Conservation (phyloP, 2,113 vertebrate species). For the Cyprinus carpio region DNA sequence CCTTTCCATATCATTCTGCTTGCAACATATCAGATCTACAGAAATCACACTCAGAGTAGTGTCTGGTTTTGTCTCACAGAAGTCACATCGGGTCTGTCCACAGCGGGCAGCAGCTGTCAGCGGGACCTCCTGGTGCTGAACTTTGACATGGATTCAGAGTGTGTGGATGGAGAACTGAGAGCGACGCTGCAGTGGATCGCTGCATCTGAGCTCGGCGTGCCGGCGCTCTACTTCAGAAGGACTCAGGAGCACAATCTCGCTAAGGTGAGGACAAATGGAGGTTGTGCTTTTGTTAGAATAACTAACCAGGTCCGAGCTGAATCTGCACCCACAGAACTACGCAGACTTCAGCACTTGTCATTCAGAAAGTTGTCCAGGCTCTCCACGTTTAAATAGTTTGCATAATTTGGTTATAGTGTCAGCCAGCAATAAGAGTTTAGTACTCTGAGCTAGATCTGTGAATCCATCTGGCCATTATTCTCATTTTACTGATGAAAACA, state of each 20-base stretch:
- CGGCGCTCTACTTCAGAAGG: constrained; percentile 88
- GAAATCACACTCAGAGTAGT: not conserved
- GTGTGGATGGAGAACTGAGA: constrained; percentile 82
- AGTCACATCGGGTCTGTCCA: constrained; percentile 67
- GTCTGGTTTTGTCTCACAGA: constrained; percentile 70
- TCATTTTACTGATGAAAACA: not conserved
- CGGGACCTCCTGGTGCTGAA: constrained; percentile 88
- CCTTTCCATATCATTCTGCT: not conserved
- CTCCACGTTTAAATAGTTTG: not conserved
- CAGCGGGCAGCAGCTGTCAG: constrained; percentile 71
- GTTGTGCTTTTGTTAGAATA: not conserved
- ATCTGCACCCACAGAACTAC: not conserved
- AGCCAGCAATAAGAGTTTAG: not conserved
- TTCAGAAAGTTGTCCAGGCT: not conserved
- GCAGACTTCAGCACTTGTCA: not conserved
- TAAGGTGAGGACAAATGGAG: constrained; percentile 74
- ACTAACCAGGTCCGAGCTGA: not conserved
- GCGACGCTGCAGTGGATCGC: constrained; percentile 94
- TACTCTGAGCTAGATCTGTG: not conserved
- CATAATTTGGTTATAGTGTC: not conserved
- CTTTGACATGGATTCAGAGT: constrained; percentile 85
- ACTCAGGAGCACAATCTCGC: constrained; percentile 84
- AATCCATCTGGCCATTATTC: not conserved
- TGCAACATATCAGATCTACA: not conserved
- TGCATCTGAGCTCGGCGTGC: constrained; percentile 90